A percentile compares a stretch with the other conserved stretches of the same genome.
These are phyloP conservation scores for Hipparchia semele DNA, from an alignment of 2,888 invertebrate species.

Conservation along the genomic window DNA sequence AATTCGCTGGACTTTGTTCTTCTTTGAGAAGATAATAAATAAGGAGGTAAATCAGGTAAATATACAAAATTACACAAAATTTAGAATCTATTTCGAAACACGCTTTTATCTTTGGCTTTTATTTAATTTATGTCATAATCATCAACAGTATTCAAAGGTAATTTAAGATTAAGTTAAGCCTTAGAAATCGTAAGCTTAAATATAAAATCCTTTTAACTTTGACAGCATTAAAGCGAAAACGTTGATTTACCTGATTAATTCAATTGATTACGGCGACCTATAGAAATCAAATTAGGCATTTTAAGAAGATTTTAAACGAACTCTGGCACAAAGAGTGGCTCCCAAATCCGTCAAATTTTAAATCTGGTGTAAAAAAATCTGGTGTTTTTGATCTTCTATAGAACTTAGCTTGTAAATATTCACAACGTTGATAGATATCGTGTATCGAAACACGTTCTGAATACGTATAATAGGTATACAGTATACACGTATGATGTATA, in stretches of 20 bases:
- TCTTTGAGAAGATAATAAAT: no score
- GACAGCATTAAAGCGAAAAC: neutral
- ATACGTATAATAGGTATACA: no score
- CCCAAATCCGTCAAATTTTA: neutral
- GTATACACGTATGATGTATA: no score
- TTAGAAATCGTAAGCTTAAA: neutral
- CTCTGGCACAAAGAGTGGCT: neutral
- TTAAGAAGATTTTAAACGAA: neutral
- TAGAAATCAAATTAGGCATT: constrained; percentile 9
- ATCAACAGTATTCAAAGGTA: neutral
- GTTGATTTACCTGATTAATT: constrained; percentile 5
- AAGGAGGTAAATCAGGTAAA: no score
- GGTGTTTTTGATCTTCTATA: no score
- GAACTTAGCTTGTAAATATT: no score
- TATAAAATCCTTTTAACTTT: neutral
- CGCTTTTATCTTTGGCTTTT: neutral
- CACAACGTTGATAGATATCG: no score
- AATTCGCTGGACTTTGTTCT: no score
- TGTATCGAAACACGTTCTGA: no score
- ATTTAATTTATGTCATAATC: neutral
- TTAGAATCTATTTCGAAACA: neutral
- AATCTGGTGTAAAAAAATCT: no score
- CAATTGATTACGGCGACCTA: constrained; percentile 5
- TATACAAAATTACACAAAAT: no score
- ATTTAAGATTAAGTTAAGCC: constrained; percentile 1